Percentiles rank a stretch among this genome's conserved stretches.
phyloP scores from a whole-genome alignment of 2,113 vertebrate species.

The Oceanites oceanicus region DNA sequence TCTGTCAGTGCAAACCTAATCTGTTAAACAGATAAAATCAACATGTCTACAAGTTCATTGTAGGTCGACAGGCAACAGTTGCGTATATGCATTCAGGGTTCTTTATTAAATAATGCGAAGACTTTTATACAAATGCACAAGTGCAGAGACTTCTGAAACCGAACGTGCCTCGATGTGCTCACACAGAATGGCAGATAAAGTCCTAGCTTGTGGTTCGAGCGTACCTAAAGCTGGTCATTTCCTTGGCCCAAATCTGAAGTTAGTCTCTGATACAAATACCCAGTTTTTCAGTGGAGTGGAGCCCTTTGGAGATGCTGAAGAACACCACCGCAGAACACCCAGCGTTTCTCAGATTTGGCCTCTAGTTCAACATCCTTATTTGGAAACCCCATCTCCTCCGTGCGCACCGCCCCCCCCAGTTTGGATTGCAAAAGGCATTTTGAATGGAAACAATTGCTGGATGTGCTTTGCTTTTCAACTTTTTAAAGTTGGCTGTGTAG shows the following conservation, averaged over 20 bases:
- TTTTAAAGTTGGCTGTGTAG: neutral
- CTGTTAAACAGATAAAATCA: slow-evolving; percentile 63
- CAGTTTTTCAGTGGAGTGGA: neutral
- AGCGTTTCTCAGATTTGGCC: neutral
- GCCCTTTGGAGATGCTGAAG: neutral
- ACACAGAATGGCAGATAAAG: neutral
- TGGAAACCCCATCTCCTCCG: neutral
- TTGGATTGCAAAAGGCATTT: slow-evolving; percentile 19
- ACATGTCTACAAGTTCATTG: slow-evolving; percentile 50
- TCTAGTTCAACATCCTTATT: neutral
- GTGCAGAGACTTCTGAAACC: neutral
- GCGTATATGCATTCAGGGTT: neutral
- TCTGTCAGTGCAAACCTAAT: slow-evolving; percentile 62
- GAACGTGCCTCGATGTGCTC: neutral
- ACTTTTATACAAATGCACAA: neutral
- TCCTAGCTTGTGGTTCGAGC: neutral
- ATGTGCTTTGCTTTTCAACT: slow-evolving; percentile 24
- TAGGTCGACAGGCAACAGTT: slow-evolving; percentile 34
- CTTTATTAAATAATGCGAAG: slow-evolving; percentile 27
- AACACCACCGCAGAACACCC: neutral
- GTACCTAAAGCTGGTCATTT: neutral
- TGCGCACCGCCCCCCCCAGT: neutral
- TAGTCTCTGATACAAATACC: neutral
- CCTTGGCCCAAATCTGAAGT: neutral
- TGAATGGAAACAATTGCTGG: slow-evolving; percentile 49